Evolutionary conservation across 2,888 invertebrate genomes (phyloP).

Genomic region (Mythimna vitellina): DNA sequence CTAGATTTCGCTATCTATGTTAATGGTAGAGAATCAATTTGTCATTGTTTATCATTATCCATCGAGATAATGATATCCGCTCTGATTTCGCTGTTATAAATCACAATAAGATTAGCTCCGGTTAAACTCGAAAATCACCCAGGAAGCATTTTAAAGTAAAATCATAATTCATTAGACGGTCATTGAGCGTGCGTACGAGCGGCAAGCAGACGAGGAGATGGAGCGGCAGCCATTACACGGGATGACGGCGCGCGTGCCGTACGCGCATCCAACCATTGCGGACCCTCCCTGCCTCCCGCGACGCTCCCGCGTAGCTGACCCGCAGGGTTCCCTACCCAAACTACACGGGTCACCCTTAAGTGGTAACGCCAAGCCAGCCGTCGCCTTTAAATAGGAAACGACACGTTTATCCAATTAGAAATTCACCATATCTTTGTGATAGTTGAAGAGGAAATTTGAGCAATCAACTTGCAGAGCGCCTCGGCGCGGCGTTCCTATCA

Average conservation of each 20-base stretch:
- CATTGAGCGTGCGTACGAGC: constrained; percentile 79
- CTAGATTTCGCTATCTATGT: constrained; percentile 58
- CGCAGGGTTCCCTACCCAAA: constrained; percentile 69
- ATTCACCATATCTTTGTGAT: constrained; percentile 91
- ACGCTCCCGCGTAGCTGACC: constrained; percentile 52
- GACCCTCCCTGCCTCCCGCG: constrained; percentile 69
- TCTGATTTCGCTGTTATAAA: constrained; percentile 65
- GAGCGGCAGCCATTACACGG: constrained; percentile 85
- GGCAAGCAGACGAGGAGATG: constrained; percentile 67
- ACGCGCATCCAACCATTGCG: constrained; percentile 67
- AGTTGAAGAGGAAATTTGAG: constrained; percentile 91
- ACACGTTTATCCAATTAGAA: constrained; percentile 91
- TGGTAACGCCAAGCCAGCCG: constrained; percentile 85
- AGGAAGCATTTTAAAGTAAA: constrained; percentile 82
- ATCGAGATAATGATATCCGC: constrained; percentile 62
- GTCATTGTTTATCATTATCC: constrained; percentile 67
- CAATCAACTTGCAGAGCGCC: constrained; percentile 90
- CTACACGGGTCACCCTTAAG: constrained; percentile 78
- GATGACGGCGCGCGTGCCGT: constrained; percentile 89
- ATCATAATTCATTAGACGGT: constrained; percentile 87
- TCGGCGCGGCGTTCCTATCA: constrained; percentile 88
- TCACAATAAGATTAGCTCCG: constrained; percentile 73
- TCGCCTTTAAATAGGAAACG: constrained; percentile 91
- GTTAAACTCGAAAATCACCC: constrained; percentile 80
- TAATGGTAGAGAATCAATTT: constrained; percentile 66